A percentile compares a stretch with the other conserved stretches of the same genome.
Evolutionary conservation across 2,797 vertebrate species (phyloP).

Genomic region (Sebastes melanostomus): DNA sequence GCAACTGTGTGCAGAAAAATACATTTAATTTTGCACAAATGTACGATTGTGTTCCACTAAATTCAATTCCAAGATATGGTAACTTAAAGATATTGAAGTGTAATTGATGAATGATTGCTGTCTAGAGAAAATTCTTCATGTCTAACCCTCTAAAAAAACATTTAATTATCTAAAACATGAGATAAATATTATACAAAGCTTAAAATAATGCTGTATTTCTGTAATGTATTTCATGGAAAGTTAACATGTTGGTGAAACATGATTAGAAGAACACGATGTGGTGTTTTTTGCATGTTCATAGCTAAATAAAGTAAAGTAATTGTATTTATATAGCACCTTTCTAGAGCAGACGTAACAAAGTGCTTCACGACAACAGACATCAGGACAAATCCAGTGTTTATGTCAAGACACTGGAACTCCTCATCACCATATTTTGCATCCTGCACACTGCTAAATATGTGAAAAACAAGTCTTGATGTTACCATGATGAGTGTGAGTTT

Average conservation of each 20-base stretch:
- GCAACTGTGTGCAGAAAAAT: neutral
- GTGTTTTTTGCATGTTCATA: neutral
- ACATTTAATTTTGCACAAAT: neutral
- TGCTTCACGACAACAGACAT: neutral
- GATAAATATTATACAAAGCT: neutral
- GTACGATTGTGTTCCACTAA: neutral
- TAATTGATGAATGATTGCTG: neutral
- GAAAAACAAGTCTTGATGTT: neutral
- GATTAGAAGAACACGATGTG: neutral
- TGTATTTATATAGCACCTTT: neutral
- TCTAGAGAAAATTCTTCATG: neutral
- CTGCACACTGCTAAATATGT: neutral
- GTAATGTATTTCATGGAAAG: neutral
- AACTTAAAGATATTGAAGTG: neutral
- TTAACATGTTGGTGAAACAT: neutral
- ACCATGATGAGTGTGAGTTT: no score
- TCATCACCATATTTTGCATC: neutral
- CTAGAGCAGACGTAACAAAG: neutral
- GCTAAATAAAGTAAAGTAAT: neutral
- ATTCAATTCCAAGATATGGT: neutral
- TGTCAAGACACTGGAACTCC: neutral
- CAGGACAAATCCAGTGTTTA: neutral
- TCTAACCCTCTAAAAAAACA: neutral
- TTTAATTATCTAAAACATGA: neutral
- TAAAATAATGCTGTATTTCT: neutral